A percentile compares a stretch with the other conserved stretches of the same genome.
These are phyloP conservation scores for Tenodera sinensis DNA, from an alignment of 2,888 invertebrate species.

Conservation along the genomic window DNA sequence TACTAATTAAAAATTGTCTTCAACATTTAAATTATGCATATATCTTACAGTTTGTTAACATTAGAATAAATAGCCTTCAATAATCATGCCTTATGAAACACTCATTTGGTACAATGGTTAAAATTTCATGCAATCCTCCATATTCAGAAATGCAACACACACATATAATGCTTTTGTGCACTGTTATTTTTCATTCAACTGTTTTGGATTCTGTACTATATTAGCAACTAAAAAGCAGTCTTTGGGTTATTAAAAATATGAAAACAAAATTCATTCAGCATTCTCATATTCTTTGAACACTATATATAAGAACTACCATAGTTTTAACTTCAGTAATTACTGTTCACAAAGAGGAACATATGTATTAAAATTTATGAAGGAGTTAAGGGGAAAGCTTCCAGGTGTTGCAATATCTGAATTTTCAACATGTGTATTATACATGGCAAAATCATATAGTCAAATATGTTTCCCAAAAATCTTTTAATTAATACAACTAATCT, in stretches of 20 bases:
- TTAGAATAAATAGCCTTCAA: too few relatives aligned
- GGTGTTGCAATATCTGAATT: neutral
- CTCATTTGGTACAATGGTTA: neutral
- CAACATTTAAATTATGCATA: too few relatives aligned
- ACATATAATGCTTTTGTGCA: neutral
- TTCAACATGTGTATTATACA: neutral
- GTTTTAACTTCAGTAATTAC: neutral
- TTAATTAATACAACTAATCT: neutral
- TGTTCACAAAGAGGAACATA: neutral
- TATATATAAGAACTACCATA: too few relatives aligned
- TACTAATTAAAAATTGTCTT: too few relatives aligned
- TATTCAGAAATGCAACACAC: neutral
- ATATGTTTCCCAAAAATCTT: neutral
- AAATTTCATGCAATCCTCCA: neutral
- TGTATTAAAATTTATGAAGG: neutral
- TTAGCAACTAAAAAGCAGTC: too few relatives aligned
- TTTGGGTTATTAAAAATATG: too few relatives aligned
- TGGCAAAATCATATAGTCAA: neutral
- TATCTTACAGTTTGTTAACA: too few relatives aligned
- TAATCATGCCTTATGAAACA: neutral
- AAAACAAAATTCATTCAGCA: too few relatives aligned
- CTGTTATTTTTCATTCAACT: neutral
- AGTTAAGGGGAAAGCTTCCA: neutral
- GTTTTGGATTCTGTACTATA: too few relatives aligned
- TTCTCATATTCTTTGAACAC: too few relatives aligned